These are phyloP conservation scores for Leptocoma aspasia DNA, from an alignment of 2,113 vertebrate species.

Conservation along the genomic window DNA sequence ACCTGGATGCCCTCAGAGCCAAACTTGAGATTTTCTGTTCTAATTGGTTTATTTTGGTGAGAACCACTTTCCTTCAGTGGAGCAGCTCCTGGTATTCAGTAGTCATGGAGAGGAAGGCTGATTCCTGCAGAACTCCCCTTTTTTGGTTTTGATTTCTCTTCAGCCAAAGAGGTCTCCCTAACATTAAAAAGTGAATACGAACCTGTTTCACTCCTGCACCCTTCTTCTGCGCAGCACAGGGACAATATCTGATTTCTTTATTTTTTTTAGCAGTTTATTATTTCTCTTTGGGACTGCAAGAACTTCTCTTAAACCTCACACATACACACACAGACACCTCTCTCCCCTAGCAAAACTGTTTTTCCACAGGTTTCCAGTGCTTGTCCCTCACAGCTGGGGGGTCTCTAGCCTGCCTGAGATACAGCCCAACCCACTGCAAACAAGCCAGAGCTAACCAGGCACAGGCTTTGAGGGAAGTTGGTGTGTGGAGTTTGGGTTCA, in stretches of 20 bases:
- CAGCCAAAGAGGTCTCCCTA: neutral
- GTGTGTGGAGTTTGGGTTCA: neutral
- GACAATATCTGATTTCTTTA: neutral
- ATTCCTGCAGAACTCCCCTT: neutral
- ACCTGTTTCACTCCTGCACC: neutral
- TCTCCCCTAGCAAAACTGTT: neutral
- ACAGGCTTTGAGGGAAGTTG: neutral
- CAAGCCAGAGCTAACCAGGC: neutral
- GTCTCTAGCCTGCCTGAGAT: neutral
- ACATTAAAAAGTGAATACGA: neutral
- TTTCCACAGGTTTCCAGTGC: neutral
- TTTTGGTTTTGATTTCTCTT: neutral
- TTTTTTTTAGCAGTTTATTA: neutral
- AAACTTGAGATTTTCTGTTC: neutral
- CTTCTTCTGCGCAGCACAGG: neutral
- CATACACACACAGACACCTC: neutral
- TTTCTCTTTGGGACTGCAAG: neutral
- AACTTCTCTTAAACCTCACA: neutral
- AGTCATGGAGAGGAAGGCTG: neutral
- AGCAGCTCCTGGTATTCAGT: neutral
- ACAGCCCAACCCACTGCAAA: fast-evolving
- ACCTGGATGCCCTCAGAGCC: neutral
- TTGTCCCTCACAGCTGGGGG: neutral
- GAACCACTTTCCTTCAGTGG: neutral
- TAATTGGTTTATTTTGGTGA: neutral